Conservation (phyloP, 2,888 invertebrate genomes). For the Helleia helle region DNA sequence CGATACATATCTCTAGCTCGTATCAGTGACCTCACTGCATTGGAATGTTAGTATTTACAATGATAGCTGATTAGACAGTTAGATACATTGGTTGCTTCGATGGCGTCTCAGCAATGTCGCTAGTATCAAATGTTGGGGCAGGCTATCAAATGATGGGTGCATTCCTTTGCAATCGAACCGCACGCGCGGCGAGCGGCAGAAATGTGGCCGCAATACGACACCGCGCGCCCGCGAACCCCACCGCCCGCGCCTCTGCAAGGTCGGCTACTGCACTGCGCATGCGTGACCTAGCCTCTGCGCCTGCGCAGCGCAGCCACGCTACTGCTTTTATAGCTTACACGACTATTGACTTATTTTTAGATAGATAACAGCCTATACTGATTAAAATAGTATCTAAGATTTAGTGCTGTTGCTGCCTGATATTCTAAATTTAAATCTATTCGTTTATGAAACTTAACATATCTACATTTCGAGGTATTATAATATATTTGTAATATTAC, state of each 20-base stretch:
- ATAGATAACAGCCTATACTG: no score
- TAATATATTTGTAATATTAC: no score
- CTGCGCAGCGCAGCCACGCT: constrained; percentile 13
- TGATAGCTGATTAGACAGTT: constrained; percentile 23
- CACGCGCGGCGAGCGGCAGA: constrained; percentile 62
- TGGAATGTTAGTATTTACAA: constrained; percentile 16
- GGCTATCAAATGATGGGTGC: constrained; percentile 58
- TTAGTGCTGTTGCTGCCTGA: no score
- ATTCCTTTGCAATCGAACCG: constrained; percentile 61
- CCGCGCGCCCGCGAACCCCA: no score
- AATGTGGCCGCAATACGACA: constrained; percentile 60
- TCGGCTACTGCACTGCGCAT: constrained; percentile 68
- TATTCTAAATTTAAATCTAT: no score
- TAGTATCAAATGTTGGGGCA: constrained; percentile 53
- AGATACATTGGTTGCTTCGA: constrained; percentile 43
- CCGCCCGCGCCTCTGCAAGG: constrained; percentile 58
- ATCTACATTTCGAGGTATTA: no score
- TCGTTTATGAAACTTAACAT: no score
- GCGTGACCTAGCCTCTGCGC: constrained; percentile 40
- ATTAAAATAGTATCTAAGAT: no score
- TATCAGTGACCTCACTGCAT: background rate
- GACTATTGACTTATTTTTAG: constrained; percentile 3
- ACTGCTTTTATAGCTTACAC: constrained; percentile 8
- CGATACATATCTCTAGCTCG: background rate
- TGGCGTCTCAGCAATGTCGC: constrained; percentile 49